Evolutionary conservation across 2,888 invertebrate genomes (phyloP), one percentile per base, ranked within the genome.

Genomic region (Saturnia japonica): DNA sequence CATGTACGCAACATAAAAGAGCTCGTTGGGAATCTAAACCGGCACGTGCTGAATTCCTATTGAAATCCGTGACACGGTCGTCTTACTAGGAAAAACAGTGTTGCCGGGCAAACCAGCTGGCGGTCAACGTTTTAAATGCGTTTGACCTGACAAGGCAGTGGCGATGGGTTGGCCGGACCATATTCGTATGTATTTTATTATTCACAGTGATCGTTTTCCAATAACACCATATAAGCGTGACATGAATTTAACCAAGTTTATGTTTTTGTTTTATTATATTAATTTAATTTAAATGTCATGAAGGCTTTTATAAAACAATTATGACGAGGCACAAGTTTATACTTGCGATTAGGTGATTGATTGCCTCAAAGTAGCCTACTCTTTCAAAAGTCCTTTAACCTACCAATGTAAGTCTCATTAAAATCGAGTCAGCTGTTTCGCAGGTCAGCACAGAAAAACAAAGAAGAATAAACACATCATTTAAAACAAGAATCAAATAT

Each of bases 31-130:
- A 70, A 70, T 67, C 66, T 70, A 70, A 66, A 67, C 54, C 25
- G 67, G 67, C 70, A 70, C 70, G 70, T 70, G 70, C 70, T 51
- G 12, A 51, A 42, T 66, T 66, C 47, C 40, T 54, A 70, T 70
- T 70, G 67, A 47, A 51, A 70, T 51, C 54, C 70, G 43, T 28
- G 67, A 70, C 70, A 70, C 70, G 70, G 43, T 42, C 70, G 70
- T 70, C 42, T 54, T 70, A 66, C 70, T 70, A 70, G 66, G 67
- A 70, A 70, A 60, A 6, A 60, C 66, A 14, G 66, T 66, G 67
- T 66, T 70, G 54, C 70, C 34, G 70, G n/a, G 64, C 40, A 67
- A 67, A 28, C 57, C 9, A 54, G 66, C 42, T 19, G 54, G 16
- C 67, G 67, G 70, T 42, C 54, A 42, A 28, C 66, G 51, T 66